Evolutionary conservation across 2,113 vertebrate species (phyloP).

Genomic region (human): DNA sequence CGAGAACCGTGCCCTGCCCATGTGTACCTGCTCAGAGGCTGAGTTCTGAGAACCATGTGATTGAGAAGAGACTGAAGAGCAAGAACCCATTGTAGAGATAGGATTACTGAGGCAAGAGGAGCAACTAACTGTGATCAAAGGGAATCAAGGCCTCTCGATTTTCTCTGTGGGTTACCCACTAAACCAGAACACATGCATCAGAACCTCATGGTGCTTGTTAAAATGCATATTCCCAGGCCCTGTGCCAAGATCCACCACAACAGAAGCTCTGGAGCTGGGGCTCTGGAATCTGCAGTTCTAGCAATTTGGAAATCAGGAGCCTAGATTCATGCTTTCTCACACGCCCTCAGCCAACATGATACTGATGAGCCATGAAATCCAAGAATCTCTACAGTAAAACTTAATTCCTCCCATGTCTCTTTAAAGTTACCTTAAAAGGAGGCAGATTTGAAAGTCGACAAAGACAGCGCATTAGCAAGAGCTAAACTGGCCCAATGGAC

Average conservation of each 20-base stretch:
- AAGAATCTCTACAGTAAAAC: constrained; percentile 9
- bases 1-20: neutral
- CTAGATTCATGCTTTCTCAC: neutral
- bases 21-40: neutral
- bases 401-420: neutral
- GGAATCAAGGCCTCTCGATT: neutral
- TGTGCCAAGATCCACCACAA: fast-evolving
- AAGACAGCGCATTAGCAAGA: neutral
- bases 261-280: neutral
- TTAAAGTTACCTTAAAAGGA: neutral
- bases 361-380: neutral
- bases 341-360: neutral
- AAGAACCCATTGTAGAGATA: neutral
- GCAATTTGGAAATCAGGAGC: neutral
- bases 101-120: neutral
- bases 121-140: neutral
- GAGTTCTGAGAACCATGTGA: neutral
- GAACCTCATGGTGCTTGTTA: neutral
- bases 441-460: neutral
- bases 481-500: neutral
- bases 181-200: neutral
- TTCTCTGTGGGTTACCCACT: neutral
- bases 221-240: neutral
- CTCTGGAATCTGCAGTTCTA: neutral
- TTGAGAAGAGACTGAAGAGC: neutral